A percentile compares a stretch with the other conserved stretches of the same genome.
Evolutionary conservation across 2,113 vertebrate species (phyloP).

Genomic region (Barnardius zonarius): DNA sequence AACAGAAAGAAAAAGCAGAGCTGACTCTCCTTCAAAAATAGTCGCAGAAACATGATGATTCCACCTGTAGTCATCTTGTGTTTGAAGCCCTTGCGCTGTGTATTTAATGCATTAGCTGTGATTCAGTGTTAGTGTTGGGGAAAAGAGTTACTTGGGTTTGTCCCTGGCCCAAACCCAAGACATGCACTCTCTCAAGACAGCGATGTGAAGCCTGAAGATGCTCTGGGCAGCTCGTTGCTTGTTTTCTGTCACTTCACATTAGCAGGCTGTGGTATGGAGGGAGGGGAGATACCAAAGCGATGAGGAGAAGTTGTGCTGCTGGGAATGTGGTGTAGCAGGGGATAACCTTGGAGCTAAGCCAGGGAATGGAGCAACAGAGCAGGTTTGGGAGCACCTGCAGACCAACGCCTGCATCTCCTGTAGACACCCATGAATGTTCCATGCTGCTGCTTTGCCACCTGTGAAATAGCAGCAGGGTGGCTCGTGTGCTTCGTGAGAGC

Average conservation of each 20-base stretch:
- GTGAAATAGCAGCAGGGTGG: background rate
- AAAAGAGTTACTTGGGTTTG: background rate
- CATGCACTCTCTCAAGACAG: background rate
- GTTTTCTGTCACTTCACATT: background rate
- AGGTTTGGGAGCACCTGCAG: background rate
- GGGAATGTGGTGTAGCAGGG: background rate
- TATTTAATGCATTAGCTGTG: background rate
- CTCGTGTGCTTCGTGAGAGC: fast-evolving
- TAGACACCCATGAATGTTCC: background rate
- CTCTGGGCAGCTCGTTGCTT: background rate
- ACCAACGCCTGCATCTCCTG: background rate
- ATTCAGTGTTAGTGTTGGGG: background rate
- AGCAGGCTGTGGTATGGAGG: background rate
- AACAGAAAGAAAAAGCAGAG: background rate
- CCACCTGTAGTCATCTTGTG: background rate
- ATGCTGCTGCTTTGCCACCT: background rate
- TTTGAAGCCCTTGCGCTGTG: background rate
- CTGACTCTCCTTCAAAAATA: background rate
- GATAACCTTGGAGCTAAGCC: background rate
- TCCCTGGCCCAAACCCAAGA: background rate
- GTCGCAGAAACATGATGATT: background rate
- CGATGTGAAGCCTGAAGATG: background rate
- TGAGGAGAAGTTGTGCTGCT: background rate
- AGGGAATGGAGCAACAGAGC: background rate
- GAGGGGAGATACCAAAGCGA: background rate